Base-by-base conservation (phyloP, 2,797 vertebrate genomes). In the Schizothorax lantsangensis region DNA sequence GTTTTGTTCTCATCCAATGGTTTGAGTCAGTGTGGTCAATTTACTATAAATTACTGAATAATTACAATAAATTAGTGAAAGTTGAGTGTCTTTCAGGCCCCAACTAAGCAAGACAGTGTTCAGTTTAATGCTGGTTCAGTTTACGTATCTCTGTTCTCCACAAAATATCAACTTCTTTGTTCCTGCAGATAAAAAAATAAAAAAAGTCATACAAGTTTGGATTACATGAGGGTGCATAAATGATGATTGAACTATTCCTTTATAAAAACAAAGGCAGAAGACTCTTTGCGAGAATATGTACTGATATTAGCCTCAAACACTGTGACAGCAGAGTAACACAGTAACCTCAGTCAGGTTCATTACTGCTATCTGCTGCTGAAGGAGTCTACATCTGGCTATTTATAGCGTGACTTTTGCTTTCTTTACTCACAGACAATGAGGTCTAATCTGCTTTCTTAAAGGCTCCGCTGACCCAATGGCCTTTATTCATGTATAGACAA, bases 271-370 rank as follows among this genome's bases (percentile, higher is more conserved):
- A 83, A 57, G 40, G 38, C 19, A 6, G 15, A 26, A 73, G 8
- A 7, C 17, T 74, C 6, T 30, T 47, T 47, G 14, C 26, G n/a
- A 81, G 4, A 5, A 52, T 72, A 38, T 68, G 26, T 52, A 12
- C 45, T 74, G n/a, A 40, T 59, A 73, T 83, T 75, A n/a, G 17
- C 33, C 23, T 84, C 79, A 40, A 54, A 57, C 36, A 26, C 49
- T 36, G 59, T 92, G 92, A 95, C 91, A 5, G 94, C 91, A 95
- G 94, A 94, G 94, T 93, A 95, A 95, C 94, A 94, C 90, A 91
- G 88, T 95, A 92, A 95, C 94, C 93, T 89, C 79, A 59, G 91
- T 87, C 89, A 91, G 92, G 75, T 84, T 88, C 92, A 89, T 85
- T 83, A 92, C 91, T 85, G 88, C 17, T 49, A 89, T 93, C 89